Base-by-base conservation (phyloP, 2,888 invertebrate species). In the Punctoribates punctum region DNA sequence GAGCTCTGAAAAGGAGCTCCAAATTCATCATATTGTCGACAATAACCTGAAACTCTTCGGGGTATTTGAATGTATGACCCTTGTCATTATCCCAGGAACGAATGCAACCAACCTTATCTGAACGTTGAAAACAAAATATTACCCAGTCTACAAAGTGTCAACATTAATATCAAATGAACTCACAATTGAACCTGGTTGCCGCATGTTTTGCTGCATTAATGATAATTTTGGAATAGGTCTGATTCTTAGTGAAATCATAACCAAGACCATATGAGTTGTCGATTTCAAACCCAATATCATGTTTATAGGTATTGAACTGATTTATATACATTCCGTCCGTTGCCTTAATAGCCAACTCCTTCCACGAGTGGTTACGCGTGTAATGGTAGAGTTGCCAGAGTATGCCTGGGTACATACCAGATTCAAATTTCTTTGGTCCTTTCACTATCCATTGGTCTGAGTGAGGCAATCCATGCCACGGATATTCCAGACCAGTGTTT, bases 21-120 rank as follows among this genome's bases (percentile, higher is more conserved):
- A 73, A 29, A 34, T 73, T 73, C 73, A 73, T 73, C 46, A 73
- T 46, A 48, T 73, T 73, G 23, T 73, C 73, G 1, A 73, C 73
- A 15, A 73, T 73, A 11, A 73, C 73, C 20, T 6, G 4, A 27
- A 54, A 73, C 20, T 65, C 34, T 13, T 13, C 48, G 2, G 17
- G 13, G 13, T 9, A 48, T 34, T 34, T 34, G 34, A 6, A 6
- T 34, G 34, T 34, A 34, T 42, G 17, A 29, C 0, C 6, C 8
- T 27, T 3, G 0, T 72, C 23, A 17, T 4, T 13, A 20, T 42
- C 20, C 73, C 73, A 73, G 8, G 73, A 73, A 13, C 73, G 73
- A 17, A 27, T 51, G 48, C 73, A 73, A 8, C 73, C 73, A 5
- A 73, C 48, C 6, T 17, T 38, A 38, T 4, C 65, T 65, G 38